These are phyloP conservation scores for Scartelaos histophorus DNA, from an alignment of 2,113 vertebrate genomes.

Conservation along the genomic window DNA sequence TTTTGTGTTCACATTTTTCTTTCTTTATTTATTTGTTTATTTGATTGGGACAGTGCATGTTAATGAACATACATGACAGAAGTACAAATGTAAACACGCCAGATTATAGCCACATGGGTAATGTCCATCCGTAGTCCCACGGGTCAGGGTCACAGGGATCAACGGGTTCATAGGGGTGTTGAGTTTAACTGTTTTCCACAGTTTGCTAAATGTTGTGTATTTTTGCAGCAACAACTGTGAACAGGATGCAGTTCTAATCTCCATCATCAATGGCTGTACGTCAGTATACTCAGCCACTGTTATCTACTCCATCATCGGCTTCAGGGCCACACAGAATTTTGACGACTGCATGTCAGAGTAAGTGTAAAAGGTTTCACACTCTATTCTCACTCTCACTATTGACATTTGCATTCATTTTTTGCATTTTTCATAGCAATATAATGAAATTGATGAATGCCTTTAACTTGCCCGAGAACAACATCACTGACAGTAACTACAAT, in stretches of 20 bases:
- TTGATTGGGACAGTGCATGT: too few species aligned
- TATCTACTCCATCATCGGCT: conserved; percentile 96
- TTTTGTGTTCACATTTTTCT: too few species aligned
- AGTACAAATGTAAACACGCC: too few species aligned
- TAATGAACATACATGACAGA: too few species aligned
- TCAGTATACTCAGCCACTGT: conserved; percentile 91
- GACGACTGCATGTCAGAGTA: conserved; percentile 79
- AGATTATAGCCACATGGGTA: too few species aligned
- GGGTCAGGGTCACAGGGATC: too few species aligned
- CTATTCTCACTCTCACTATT: background rate
- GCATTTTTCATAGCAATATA: conserved; percentile 70
- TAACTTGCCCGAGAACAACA: conserved; percentile 59
- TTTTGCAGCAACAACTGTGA: conserved; percentile 91
- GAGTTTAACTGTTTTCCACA: background rate
- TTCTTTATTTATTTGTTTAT: too few species aligned
- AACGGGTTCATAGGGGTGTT: too few species aligned
- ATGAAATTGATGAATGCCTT: conserved; percentile 68
- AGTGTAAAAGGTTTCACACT: conserved; percentile 14
- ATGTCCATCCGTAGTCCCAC: too few species aligned
- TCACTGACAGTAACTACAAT: conserved; percentile 69
- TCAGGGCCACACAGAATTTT: conserved; percentile 87
- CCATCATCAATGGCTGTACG: conserved; percentile 92
- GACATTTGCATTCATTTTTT: background rate
- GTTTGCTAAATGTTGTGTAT: background rate
- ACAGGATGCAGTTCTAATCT: conserved; percentile 87